Evolutionary conservation across 2,797 vertebrate species (phyloP).

Genomic region (Octomys mimax): DNA sequence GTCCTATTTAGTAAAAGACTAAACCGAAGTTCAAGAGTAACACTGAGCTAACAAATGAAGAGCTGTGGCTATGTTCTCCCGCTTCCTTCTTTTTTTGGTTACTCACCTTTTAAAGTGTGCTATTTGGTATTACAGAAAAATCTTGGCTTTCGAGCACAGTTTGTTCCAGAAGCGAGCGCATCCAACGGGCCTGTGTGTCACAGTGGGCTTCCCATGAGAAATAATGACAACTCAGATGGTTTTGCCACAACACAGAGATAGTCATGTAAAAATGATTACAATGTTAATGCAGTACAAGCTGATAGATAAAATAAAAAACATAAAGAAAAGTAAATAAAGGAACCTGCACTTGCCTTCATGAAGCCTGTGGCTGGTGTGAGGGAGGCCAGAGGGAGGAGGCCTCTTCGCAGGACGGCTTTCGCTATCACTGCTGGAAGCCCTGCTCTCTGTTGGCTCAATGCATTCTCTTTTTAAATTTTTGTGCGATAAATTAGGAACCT

Average conservation of each 20-base stretch:
- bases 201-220: background rate
- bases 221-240: background rate
- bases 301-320: background rate
- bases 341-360: background rate
- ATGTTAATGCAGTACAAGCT: background rate
- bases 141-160: background rate
- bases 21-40: background rate
- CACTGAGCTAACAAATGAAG: background rate
- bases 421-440: background rate
- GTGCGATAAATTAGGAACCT: background rate
- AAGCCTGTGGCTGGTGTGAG: background rate
- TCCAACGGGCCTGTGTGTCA: background rate
- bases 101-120: background rate
- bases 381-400: background rate
- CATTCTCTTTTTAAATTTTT: background rate
- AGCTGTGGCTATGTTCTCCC: background rate
- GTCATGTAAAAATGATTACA: background rate
- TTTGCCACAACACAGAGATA: background rate
- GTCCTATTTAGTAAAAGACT: background rate
- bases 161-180: background rate
- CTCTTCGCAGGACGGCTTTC: background rate
- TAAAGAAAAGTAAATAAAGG: background rate
- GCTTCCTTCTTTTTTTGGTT: background rate
- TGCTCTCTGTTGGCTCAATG: background rate
- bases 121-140: background rate